These are phyloP conservation scores for Subanguina moxae DNA, from an alignment of 1,140 invertebrate species.

Conservation along the genomic window DNA sequence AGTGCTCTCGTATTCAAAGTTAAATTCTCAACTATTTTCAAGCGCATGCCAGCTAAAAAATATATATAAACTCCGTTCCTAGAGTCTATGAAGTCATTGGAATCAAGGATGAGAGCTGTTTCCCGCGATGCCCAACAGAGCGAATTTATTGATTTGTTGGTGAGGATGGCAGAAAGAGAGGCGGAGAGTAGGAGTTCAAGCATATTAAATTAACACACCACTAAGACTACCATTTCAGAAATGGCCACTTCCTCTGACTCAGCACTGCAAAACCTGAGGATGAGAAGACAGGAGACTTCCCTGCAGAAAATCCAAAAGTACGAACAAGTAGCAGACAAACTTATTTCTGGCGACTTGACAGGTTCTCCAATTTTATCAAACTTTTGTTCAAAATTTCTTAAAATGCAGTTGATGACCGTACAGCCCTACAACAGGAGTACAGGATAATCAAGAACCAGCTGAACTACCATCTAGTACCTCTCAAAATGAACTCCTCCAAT, in stretches of 20 bases:
- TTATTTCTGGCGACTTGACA: slow-evolving; percentile 43
- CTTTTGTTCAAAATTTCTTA: not conserved
- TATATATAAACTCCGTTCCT: too few relatives aligned
- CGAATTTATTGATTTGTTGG: slow-evolving; percentile 52
- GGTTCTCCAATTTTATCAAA: not conserved
- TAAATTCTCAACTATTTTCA: too few relatives aligned
- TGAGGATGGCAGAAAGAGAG: slow-evolving; percentile 49
- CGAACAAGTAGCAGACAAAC: slow-evolving; percentile 50
- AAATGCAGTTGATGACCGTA: slow-evolving; percentile 46
- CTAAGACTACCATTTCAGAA: slow-evolving; percentile 35
- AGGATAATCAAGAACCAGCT: slow-evolving; percentile 54
- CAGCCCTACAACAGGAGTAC: slow-evolving; percentile 50
- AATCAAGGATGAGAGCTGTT: slow-evolving; percentile 44
- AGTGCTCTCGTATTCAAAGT: too few relatives aligned
- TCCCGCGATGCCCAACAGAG: slow-evolving; percentile 51
- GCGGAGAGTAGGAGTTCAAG: slow-evolving; percentile 48
- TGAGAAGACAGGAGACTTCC: slow-evolving; percentile 53
- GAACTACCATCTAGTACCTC: slow-evolving; percentile 54
- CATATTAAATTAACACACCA: not conserved
- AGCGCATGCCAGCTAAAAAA: too few relatives aligned
- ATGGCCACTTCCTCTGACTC: slow-evolving; percentile 53
- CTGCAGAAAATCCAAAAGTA: slow-evolving; percentile 52
- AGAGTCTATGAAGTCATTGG: slow-evolving; percentile 45
- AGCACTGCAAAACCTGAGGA: slow-evolving; percentile 46
- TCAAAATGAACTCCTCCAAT: slow-evolving; percentile 37